These are phyloP conservation scores for Branchipolynoe longqiensis DNA, from an alignment of 2,888 invertebrate genomes.

Conservation along the genomic window DNA sequence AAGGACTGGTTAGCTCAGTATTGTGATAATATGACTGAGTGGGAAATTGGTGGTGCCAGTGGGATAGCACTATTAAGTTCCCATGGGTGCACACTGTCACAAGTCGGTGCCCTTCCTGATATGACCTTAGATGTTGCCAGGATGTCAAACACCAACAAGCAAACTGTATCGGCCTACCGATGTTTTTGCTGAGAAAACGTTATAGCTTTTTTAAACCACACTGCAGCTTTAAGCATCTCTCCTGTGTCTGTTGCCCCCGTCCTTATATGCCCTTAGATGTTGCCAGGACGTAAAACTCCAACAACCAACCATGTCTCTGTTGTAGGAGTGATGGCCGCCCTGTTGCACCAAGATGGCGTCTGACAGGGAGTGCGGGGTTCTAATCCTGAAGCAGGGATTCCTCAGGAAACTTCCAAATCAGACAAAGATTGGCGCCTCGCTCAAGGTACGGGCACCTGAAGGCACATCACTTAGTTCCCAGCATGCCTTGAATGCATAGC, in stretches of 20 bases:
- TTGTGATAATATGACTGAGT: too few species aligned
- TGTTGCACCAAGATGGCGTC: not conserved
- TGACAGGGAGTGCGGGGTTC: constrained; percentile 19
- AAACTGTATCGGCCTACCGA: not conserved
- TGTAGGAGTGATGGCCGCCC: not conserved
- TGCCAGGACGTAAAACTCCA: too few species aligned
- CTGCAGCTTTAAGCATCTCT: not conserved
- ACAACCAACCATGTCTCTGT: not conserved
- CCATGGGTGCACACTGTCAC: too few species aligned
- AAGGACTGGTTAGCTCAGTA: too few species aligned
- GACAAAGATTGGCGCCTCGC: constrained; percentile 62
- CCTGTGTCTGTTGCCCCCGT: not conserved
- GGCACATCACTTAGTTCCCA: too few species aligned
- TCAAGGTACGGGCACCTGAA: constrained; percentile 64
- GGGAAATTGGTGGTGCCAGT: too few species aligned
- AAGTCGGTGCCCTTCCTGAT: too few species aligned
- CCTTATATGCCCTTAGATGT: too few species aligned
- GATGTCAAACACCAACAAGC: too few species aligned
- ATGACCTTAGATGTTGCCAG: too few species aligned
- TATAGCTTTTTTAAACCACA: not conserved
- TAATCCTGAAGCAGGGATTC: constrained; percentile 77
- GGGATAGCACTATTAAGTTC: too few species aligned
- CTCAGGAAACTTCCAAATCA: constrained; percentile 73
- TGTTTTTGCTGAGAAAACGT: not conserved
- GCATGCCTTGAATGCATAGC: too few species aligned